Evolutionary conservation across 2,113 vertebrate genomes (phyloP).

Genomic region (Pseudolaguvia tuberculata): DNA sequence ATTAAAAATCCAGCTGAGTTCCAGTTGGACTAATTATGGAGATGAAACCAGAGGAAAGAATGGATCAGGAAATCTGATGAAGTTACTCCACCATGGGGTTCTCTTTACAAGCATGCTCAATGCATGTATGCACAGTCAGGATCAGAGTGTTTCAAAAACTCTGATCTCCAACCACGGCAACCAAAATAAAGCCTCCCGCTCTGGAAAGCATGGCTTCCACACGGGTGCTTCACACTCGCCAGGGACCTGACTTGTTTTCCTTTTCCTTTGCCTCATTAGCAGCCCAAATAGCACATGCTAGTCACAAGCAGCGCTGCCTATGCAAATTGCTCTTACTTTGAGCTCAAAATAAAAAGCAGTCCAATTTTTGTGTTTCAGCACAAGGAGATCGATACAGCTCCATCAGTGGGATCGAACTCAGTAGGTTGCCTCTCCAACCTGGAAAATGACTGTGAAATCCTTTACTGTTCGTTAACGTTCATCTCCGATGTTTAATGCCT

Average conservation of each 20-base stretch:
- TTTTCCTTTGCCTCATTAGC: slow-evolving; percentile 32
- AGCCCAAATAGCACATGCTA: slow-evolving; percentile 32
- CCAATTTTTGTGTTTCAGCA: background rate
- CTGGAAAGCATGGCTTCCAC: slow-evolving; percentile 32
- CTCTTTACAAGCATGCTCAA: slow-evolving; percentile 28
- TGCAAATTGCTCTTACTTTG: slow-evolving; percentile 14
- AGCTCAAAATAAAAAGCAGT: background rate
- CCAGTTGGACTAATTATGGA: slow-evolving; percentile 60
- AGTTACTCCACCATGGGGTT: slow-evolving; percentile 49
- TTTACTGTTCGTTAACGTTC: slow-evolving; percentile 26
- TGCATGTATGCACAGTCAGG: slow-evolving; percentile 31
- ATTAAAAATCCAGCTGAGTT: slow-evolving; percentile 70
- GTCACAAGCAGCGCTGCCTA: slow-evolving; percentile 25
- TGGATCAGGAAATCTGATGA: slow-evolving; percentile 58
- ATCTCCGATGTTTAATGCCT: slow-evolving; percentile 18
- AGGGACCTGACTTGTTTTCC: slow-evolving; percentile 31
- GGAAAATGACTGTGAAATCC: slow-evolving; percentile 13
- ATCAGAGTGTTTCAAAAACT: slow-evolving; percentile 43
- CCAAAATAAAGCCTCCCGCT: slow-evolving; percentile 47
- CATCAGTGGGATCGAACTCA: background rate
- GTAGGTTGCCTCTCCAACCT: background rate
- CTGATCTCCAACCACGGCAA: slow-evolving; percentile 47
- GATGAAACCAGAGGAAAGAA: slow-evolving; percentile 60
- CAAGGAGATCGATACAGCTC: background rate
- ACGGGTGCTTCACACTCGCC: slow-evolving; percentile 24